A percentile compares a stretch with the other conserved stretches of the same genome.
phyloP scores from a whole-genome alignment of 2,797 vertebrate species.

The Brachymystax lenok region DNA sequence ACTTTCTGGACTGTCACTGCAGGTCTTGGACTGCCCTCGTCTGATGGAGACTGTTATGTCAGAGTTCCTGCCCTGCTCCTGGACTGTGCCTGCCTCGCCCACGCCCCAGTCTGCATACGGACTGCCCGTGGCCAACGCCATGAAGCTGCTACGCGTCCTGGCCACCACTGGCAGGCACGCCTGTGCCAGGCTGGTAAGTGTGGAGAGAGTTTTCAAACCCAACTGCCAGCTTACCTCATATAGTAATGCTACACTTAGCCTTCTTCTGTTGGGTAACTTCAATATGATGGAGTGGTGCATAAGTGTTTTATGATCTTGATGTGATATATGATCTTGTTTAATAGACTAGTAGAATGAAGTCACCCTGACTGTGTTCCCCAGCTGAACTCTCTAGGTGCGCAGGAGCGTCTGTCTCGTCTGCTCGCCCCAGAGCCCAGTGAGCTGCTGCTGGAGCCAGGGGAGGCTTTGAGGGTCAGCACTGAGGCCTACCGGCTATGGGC shows the following conservation, averaged over 20 bases:
- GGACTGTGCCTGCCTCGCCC: slow-evolving; percentile 70
- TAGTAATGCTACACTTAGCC: too few relatives aligned
- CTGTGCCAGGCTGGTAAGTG: slow-evolving; percentile 88
- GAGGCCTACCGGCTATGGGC: slow-evolving; percentile 91
- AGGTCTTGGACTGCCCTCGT: slow-evolving; percentile 92
- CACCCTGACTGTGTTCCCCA: slow-evolving; percentile 48
- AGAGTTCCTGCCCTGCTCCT: slow-evolving; percentile 89
- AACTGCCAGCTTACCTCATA: too few relatives aligned
- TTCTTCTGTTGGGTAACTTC: too few relatives aligned
- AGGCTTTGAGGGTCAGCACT: slow-evolving; percentile 80
- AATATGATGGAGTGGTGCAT: too few relatives aligned
- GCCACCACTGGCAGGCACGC: slow-evolving; percentile 86
- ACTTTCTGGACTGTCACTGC: neutral
- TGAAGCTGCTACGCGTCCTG: slow-evolving; percentile 92
- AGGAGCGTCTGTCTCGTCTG: slow-evolving; percentile 82
- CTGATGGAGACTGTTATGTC: slow-evolving; percentile 86
- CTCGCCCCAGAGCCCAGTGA: slow-evolving; percentile 83
- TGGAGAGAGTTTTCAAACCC: neutral
- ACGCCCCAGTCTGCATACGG: slow-evolving; percentile 77
- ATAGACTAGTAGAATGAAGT: neutral
- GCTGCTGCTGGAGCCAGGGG: slow-evolving; percentile 79
- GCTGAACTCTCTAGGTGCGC: slow-evolving; percentile 84
- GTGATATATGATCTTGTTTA: neutral
- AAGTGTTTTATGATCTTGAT: neutral
- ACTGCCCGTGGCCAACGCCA: slow-evolving; percentile 80